Evolutionary conservation across 2,888 invertebrate genomes (phyloP), one percentile per base, ranked within the genome.

Genomic region (Leptopterna dolabrata): DNA sequence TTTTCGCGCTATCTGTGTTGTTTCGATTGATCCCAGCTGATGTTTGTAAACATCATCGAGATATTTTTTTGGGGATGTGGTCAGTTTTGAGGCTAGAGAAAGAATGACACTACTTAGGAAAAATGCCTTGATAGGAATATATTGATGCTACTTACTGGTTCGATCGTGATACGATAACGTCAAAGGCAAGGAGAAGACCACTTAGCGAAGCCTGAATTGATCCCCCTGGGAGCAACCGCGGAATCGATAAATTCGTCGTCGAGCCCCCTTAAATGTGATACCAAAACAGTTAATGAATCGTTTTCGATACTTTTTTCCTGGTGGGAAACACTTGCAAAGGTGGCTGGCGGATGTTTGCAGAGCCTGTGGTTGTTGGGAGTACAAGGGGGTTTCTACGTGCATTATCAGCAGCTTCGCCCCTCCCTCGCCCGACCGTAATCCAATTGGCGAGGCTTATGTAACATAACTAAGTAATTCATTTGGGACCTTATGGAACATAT

Each of bases 401-500:
- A 85, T 47, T 73, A 85, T 85, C 85, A 85, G 84, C 84, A 84
- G 76, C 85, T 85, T 85, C 73, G 43, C 47, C 45, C 36, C 51
- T 51, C 76, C 47, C 71, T 24, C 83, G 19, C 41, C 51, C 73
- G 27, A 2, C 13, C 11, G 55, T 78, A 86, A 86, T 86, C 86
- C 86, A 78, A 86, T 86, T 86, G 86, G 78, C 78, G 36, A 13
- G 11, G 41, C 55, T 86, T 86, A 86, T 78, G 63, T 86, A 86
- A 86, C 86, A 63, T 55, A 86, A 55, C 27, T 24, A 71, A 85
- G 85, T 85, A 85, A 85, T 85, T 86, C 78, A 86, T 86, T 86
- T 86, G 55, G 78, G 63, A 19, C 86, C 76, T 78, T 78, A 86
- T 13, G 76, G 27, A n/a, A 86, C 7, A 51, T 63, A 63, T 6